Conservation (phyloP, 2,888 invertebrate genomes). For the Sarcophaga variegata region DNA sequence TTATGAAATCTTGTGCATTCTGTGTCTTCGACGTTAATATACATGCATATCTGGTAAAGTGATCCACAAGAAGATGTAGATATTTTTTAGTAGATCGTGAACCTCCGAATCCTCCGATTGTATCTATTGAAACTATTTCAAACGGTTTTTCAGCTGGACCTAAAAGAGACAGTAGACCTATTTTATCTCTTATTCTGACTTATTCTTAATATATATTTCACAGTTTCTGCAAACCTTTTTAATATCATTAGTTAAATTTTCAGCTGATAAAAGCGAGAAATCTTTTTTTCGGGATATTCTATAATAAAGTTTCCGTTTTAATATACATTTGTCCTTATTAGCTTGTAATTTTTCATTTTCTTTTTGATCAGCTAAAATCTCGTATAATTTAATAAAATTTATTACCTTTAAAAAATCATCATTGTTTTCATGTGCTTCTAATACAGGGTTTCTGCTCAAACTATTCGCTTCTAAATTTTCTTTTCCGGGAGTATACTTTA, state of each 20-base stretch:
- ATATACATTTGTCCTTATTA: conserved; percentile 15
- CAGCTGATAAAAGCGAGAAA: conserved; percentile 58
- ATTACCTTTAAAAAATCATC: conserved; percentile 32
- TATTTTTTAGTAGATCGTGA: conserved; percentile 75
- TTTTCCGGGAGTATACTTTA: conserved; percentile 55
- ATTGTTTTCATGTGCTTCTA: conserved; percentile 40
- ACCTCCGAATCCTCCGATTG: conserved; percentile 75
- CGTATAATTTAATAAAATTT: conserved; percentile 31
- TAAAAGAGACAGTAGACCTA: conserved; percentile 64
- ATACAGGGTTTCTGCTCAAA: conserved; percentile 61
- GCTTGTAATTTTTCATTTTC: conserved; percentile 30
- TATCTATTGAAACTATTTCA: conserved; percentile 75
- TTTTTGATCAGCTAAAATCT: conserved; percentile 10
- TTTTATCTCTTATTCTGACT: conserved; percentile 60
- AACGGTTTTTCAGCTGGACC: conserved; percentile 71
- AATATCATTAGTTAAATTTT: conserved; percentile 57
- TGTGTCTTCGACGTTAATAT: conserved; percentile 60
- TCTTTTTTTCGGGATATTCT: conserved; percentile 29
- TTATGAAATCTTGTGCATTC: conserved; percentile 73
- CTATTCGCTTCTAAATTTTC: conserved; percentile 56
- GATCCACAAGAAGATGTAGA: conserved; percentile 56
- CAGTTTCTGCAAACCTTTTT: conserved; percentile 37
- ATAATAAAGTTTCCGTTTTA: conserved; percentile 8
- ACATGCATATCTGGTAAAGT: conserved; percentile 74
- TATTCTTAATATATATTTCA: conserved; percentile 63